Percentiles rank a stretch among this genome's conserved stretches.
Conservation (phyloP, 2,888 invertebrate genomes). For the Athalia rosae region DNA sequence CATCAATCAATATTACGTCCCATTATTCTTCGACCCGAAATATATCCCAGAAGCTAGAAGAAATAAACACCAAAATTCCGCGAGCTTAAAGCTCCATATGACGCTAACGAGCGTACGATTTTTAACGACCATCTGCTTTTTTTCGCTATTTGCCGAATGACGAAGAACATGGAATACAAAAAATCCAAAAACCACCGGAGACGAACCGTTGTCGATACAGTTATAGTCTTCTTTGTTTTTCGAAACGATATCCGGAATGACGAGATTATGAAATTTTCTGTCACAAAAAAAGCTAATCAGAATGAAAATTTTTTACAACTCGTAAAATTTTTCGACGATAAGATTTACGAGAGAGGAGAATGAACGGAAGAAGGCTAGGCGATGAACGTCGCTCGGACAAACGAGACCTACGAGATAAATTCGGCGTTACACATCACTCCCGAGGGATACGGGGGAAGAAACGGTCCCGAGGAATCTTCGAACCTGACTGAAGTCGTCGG, state of each 20-base stretch:
- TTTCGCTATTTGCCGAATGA: background rate
- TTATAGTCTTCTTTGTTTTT: no score
- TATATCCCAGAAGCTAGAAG: background rate
- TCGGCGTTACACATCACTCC: background rate
- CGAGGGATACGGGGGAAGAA: background rate
- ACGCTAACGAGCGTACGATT: background rate
- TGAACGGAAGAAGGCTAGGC: background rate
- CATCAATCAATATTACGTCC: background rate
- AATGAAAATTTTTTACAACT: no score
- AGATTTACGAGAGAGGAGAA: no score
- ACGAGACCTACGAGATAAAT: background rate
- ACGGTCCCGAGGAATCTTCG: conserved; percentile 31
- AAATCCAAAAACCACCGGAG: no score
- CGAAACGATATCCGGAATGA: no score
- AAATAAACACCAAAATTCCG: conserved; percentile 13
- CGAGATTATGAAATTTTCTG: no score
- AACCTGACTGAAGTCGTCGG: conserved; percentile 26
- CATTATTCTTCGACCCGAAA: conserved; percentile 1
- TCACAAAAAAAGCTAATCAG: no score
- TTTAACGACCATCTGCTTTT: background rate
- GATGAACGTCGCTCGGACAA: background rate
- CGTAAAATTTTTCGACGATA: no score
- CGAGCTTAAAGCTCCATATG: background rate
- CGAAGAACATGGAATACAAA: no score
- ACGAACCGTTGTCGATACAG: no score